Percentiles rank a stretch among this genome's conserved stretches.
phyloP scores from a whole-genome alignment of 2,888 invertebrate species.

The Alviniconcha strummeri region DNA sequence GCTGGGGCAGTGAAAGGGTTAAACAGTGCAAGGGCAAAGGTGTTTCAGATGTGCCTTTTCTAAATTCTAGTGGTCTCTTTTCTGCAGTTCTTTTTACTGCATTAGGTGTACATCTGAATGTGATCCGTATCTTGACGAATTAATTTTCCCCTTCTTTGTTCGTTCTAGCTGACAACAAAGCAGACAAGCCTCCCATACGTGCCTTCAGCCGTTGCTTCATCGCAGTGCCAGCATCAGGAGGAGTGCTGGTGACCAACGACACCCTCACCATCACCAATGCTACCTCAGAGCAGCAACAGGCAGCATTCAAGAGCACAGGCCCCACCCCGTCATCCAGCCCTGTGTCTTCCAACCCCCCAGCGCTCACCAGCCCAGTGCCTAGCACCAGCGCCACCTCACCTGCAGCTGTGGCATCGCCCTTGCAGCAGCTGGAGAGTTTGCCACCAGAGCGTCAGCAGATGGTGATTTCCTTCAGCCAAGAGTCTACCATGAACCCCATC shows the following conservation, averaged over 20 bases:
- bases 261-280: slow-evolving; percentile 85
- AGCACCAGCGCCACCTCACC: slow-evolving; percentile 68
- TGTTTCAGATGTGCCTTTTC: too few species aligned
- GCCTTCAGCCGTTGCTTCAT: slow-evolving; percentile 73
- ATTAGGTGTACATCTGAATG: too few species aligned
- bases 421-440: slow-evolving; percentile 39
- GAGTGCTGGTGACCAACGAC: slow-evolving; percentile 89
- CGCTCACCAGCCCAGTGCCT: slow-evolving; percentile 69
- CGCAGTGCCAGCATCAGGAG: slow-evolving; percentile 72
- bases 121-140: too few species aligned
- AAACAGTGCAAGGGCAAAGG: too few species aligned
- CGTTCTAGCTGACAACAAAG: slow-evolving; percentile 49
- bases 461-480: slow-evolving; percentile 82
- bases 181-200: slow-evolving; percentile 79
- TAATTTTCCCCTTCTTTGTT: too few species aligned
- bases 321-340: slow-evolving; percentile 72
- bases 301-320: slow-evolving; percentile 70
- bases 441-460: slow-evolving; percentile 83
- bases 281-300: slow-evolving; percentile 78
- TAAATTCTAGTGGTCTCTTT: too few species aligned
- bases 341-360: slow-evolving; percentile 55
- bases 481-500: slow-evolving; percentile 87
- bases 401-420: slow-evolving; percentile 56
- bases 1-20: too few species aligned
- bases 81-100: too few species aligned